Conservation (phyloP, 2,888 invertebrate species). For the Athalia rosae region DNA sequence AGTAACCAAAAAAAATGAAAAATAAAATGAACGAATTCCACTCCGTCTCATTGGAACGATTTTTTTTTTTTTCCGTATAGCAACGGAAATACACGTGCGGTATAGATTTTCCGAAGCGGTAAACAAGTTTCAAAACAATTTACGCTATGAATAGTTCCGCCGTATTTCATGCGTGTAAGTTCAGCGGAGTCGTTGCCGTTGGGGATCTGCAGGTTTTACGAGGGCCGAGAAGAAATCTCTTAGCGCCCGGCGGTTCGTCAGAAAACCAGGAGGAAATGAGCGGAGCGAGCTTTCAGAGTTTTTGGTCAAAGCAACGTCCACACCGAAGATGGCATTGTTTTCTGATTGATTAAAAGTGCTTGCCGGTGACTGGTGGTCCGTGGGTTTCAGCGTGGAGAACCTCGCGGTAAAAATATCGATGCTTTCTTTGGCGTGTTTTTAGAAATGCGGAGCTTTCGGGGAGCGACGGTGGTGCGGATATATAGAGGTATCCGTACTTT, state of each 20-base stretch:
- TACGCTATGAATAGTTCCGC: slow-evolving; percentile 17
- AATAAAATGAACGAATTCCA: no score
- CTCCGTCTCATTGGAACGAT: background rate
- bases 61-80: background rate
- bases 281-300: background rate
- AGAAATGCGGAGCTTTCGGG: no score
- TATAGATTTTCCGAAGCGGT: slow-evolving; percentile 5
- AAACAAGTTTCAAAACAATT: slow-evolving; percentile 29
- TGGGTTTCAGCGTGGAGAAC: background rate
- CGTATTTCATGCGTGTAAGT: background rate
- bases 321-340: background rate
- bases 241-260: background rate
- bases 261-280: background rate
- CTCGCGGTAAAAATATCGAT: background rate
- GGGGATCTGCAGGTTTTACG: background rate
- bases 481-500: no score
- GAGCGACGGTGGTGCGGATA: no score
- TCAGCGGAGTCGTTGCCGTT: background rate
- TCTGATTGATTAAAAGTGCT: background rate
- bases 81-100: background rate
- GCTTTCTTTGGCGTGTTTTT: background rate
- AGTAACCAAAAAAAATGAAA: no score
- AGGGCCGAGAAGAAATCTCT: background rate
- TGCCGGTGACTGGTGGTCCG: no score
- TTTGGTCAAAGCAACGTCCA: background rate